Evolutionary conservation across 2,113 vertebrate species (phyloP), one percentile per base, ranked within the genome.

Genomic region (Burhinus oedicnemus): DNA sequence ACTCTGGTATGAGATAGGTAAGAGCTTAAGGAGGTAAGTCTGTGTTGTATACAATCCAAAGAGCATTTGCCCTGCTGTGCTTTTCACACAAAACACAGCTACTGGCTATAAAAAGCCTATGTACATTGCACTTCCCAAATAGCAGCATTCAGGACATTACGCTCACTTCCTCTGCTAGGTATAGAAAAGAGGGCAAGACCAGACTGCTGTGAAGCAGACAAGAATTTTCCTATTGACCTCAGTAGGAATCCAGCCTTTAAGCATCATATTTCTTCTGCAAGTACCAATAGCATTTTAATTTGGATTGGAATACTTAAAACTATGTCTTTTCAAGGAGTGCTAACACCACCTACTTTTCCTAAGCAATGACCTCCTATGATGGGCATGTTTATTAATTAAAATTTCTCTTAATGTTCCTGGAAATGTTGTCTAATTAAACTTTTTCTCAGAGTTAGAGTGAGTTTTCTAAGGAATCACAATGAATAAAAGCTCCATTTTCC

Each of bases 401-500:
- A 62, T 87, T 65, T 70, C 30, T 78, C 42, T 68, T 76, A 61
- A 80, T 26, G 44, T 58, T 83, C 71, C 76, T 83, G 51, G 75
- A 93, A 89, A 90, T 74, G 52, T 71, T 84, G 44, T 58, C 36
- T 27, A 23, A 80, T 88, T 83, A 83, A 83, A 86, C 38, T 60
- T 90, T 79, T 84, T 62, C 40, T 81, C n/a, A 42, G 18, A 49
- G 25, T 69, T 38, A 88, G 34, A 76, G 27, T 47, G 34, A 91
- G 42, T 78, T 91, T 94, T 76, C 40, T 72, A 86, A 92, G 16
- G 68, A 90, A 85, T 83, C 30, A 58, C 83, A 92, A 87, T 21
- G 49, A 90, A 95, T 38, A 93, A 88, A 85, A 96, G 57, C 22
- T 80, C 34, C 30, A 62, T 72, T 86, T 93, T 88, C 62, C 42